Conservation (phyloP, 2,888 invertebrate genomes). For the Petrolisthes cinctipes region DNA sequence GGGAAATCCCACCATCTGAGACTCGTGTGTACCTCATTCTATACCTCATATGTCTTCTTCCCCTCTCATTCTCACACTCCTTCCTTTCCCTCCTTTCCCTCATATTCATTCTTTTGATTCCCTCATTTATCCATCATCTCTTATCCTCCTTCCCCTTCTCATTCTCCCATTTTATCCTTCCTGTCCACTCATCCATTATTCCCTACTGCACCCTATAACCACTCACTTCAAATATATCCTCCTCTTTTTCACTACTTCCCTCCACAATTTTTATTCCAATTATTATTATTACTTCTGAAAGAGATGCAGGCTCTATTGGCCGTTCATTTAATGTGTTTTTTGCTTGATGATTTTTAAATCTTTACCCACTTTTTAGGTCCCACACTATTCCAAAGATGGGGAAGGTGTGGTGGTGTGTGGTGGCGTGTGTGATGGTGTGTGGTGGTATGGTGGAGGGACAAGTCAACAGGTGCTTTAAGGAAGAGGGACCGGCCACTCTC, state of each 20-base stretch:
- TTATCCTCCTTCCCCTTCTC: not conserved
- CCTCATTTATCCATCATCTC: not conserved
- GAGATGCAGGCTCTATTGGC: no score
- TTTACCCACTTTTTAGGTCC: no score
- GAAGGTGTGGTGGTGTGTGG: no score
- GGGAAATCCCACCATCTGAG: no score
- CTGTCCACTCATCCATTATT: not conserved
- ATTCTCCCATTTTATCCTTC: not conserved
- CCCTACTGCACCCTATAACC: no score
- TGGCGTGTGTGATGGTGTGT: not conserved
- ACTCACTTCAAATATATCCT: no score
- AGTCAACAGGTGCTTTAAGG: not conserved
- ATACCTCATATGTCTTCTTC: not conserved
- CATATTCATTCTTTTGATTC: not conserved
- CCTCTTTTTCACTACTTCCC: no score
- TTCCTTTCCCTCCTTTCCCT: conserved; percentile 3
- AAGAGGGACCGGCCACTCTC: not conserved
- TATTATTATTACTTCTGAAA: no score
- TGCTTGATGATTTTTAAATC: no score
- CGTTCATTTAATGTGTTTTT: no score
- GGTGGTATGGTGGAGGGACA: not conserved
- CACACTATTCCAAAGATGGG: not conserved
- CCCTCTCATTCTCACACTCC: no score
- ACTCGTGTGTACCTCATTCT: not conserved
- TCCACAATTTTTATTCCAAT: no score